Evolutionary conservation across 2,113 vertebrate genomes (phyloP), one percentile per base, ranked within the genome.

Genomic region (Halichoerus grypus): DNA sequence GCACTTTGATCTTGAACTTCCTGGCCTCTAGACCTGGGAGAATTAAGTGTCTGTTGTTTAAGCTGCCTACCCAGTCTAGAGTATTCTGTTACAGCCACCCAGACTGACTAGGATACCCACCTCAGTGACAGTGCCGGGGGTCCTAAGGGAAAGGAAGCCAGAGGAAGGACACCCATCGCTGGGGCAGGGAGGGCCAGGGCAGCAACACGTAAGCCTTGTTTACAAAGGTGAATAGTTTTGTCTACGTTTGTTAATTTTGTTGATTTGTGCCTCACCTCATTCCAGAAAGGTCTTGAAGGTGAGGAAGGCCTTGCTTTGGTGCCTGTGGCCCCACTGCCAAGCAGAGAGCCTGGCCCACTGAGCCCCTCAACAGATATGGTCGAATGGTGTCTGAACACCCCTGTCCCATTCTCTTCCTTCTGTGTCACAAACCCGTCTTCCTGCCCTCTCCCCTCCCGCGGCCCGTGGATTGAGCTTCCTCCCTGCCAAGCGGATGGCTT

Each of bases 401-500:
- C n/a, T 57, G 10, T 63, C 72, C 22, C 22, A 11, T 24, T 14
- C 6, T n/a, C 39, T 36, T n/a, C 46, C 76, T 11, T 51, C 18
- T 26, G 63, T 22, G 1, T 15, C n/a, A 19, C 36, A 51, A 26
- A 22, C 14, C n/a, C 36, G 1, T 7, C 36, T 18, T 63, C 42
- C 42, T 33, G n/a, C 7, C 51, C 59, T 33, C 65, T 51, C 83
- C 69, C 14, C 65, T 13, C 87, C 31, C 7, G 19, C 21, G 65
- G n/a, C 28, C 88, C 59, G 14, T 24, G 91, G 98, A 85, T 63
- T 91, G 88, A 77, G 53, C 71, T 69, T 26, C 71, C n/a, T 90
- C 76, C 24, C 85, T 4, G 3, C 28, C 63, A 6, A 10, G 69
- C 69, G 3, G 81, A 59, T n/a, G 22, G 42, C 63, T 94, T 59